Conservation (phyloP, 2,113 vertebrate genomes). For the Archilochus colubris region DNA sequence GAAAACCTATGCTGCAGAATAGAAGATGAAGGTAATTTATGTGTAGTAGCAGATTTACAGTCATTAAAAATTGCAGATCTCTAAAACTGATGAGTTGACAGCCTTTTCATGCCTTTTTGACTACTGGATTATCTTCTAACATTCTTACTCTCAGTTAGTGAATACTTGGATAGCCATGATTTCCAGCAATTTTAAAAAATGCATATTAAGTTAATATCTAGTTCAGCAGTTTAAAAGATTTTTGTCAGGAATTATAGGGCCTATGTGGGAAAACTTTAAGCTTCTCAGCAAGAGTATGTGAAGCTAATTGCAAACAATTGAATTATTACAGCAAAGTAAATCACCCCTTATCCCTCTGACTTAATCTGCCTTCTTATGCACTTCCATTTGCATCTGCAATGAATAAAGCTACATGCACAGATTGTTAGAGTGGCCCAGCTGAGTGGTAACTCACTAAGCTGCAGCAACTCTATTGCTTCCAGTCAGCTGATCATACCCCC, state of each 20-base stretch:
- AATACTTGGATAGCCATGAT: background rate
- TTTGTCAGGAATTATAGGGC: background rate
- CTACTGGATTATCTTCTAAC: background rate
- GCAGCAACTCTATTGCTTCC: background rate
- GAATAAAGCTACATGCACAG: background rate
- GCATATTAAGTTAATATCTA: background rate
- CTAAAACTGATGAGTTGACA: background rate
- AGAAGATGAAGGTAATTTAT: background rate
- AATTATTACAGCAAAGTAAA: slow-evolving; percentile 2
- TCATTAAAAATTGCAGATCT: background rate
- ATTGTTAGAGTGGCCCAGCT: background rate
- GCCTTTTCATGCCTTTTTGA: background rate
- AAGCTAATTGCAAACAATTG: slow-evolving; percentile 4
- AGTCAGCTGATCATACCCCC: background rate
- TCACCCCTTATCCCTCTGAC: background rate
- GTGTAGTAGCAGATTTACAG: background rate
- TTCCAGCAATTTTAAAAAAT: background rate
- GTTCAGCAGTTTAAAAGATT: background rate
- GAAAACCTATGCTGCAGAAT: background rate
- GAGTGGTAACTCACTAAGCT: background rate
- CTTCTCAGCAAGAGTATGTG: background rate
- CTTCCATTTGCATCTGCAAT: background rate
- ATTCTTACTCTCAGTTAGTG: background rate
- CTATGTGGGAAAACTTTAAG: background rate
- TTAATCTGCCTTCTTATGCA: background rate